Conservation (phyloP, 2,888 invertebrate genomes). For the Tromatobia lineatoria region DNA sequence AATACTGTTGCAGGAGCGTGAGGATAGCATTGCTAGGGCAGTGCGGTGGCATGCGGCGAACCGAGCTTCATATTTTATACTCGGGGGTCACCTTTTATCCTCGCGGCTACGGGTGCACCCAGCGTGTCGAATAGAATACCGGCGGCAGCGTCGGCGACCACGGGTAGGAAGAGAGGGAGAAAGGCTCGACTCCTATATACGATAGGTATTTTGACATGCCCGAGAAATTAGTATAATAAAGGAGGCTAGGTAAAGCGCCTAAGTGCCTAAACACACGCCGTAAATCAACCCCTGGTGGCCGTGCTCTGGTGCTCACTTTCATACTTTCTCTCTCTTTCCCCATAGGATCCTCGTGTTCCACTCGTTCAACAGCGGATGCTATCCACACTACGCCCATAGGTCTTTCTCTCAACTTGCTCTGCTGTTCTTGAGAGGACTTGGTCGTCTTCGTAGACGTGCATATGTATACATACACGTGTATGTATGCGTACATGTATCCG, state of each 20-base stretch:
- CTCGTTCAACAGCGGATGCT: conserved; percentile 68
- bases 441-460: conserved; percentile 82
- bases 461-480: neutral
- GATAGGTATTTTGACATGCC: conserved; percentile 83
- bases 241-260: conserved; percentile 74
- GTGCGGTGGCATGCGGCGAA: conserved; percentile 67
- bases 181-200: conserved; percentile 39
- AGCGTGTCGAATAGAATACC: conserved; percentile 83
- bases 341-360: conserved; percentile 9
- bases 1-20: conserved; percentile 34
- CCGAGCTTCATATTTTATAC: conserved; percentile 80
- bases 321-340: conserved; percentile 48
- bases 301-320: conserved; percentile 70
- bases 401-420: conserved; percentile 85
- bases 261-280: conserved; percentile 83
- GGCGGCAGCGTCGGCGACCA: conserved; percentile 60
- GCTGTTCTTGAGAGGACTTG: conserved; percentile 68
- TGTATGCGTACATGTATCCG: neutral
- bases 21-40: conserved; percentile 20
- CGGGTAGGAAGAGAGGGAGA: conserved; percentile 9
- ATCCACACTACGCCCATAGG: conserved; percentile 79
- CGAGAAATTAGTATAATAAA: conserved; percentile 85
- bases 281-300: conserved; percentile 78
- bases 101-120: conserved; percentile 81
- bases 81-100: conserved; percentile 80